These are phyloP conservation scores for Phenganax subtilis DNA, from an alignment of 92 coral and sea anemone genomes.

Conservation along the genomic window DNA sequence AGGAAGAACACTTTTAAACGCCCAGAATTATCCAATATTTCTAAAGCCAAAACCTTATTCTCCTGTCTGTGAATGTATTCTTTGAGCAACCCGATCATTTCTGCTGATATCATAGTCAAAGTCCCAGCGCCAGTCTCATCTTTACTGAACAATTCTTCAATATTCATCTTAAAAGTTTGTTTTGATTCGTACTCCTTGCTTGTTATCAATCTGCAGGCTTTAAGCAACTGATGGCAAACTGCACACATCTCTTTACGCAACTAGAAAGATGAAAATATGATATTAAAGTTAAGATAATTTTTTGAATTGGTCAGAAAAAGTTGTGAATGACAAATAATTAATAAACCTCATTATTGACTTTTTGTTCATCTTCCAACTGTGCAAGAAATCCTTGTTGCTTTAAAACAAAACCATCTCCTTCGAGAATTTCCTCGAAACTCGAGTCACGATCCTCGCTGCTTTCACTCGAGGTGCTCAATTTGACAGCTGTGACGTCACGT, in stretches of 20 bases:
- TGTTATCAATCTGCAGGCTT: slow-evolving; percentile 29
- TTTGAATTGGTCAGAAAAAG: not conserved
- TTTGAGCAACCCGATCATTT: slow-evolving; percentile 25
- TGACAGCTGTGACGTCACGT: slow-evolving; percentile 57
- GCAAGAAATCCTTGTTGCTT: slow-evolving; percentile 61
- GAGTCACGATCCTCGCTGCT: slow-evolving; percentile 68
- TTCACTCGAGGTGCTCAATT: slow-evolving; percentile 63
- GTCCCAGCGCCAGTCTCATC: slow-evolving; percentile 30
- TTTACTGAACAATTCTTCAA: slow-evolving; percentile 18
- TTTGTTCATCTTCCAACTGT: slow-evolving; percentile 77
- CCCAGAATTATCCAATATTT: too few species aligned
- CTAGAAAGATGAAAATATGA: not conserved
- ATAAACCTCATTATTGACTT: slow-evolving; percentile 71
- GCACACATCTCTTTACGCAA: slow-evolving; percentile 31
- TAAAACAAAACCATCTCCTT: slow-evolving; percentile 55
- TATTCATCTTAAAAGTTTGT: slow-evolving; percentile 28
- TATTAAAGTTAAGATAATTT: not conserved
- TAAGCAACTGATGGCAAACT: slow-evolving; percentile 17
- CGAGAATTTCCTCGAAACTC: slow-evolving; percentile 34
- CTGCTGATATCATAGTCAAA: slow-evolving; percentile 33
- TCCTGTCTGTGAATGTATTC: slow-evolving; percentile 30
- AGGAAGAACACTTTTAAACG: too few species aligned
- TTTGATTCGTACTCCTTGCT: slow-evolving; percentile 15
- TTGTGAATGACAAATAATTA: too few species aligned
- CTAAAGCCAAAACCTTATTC: not conserved